Base-by-base conservation (phyloP, 2,888 invertebrate genomes). In the Andrena praecox region DNA sequence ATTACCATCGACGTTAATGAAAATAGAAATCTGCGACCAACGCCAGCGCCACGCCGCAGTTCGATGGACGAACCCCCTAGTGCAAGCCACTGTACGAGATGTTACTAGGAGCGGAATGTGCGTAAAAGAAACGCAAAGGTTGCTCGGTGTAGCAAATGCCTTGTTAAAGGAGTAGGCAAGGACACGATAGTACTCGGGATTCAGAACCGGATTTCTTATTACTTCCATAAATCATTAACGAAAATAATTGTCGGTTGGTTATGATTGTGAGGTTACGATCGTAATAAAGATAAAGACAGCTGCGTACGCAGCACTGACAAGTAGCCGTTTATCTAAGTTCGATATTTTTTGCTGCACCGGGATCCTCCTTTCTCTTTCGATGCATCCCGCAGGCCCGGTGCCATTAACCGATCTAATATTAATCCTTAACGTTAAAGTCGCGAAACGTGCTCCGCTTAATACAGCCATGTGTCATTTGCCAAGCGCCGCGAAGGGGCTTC, bases 181-280 rank as follows among this genome's bases (percentile, higher is more conserved):
- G 52, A 33, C 60, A 29, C 54, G 52, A 35, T 70, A 83, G 72
- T 76, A 20, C 59, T n/a, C 29, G 66, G 62, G 29, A 85, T 87
- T 83, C 71, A 54, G 48, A 71, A 75, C 64, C 50, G 68, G 80
- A 85, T 87, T 87, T 83, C 80, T 85, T 71, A 75, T 78, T 76
- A 78, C 87, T 75, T 74, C 66, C 64, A 80, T 83, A 80, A 74
- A 77, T 87, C 87, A 85, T 87, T 87, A 87, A 62, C 67, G 77
- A 78, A 85, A 85, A 87, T 85, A 80, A 82, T 84, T 79, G 76
- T 35, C 68, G 82, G 60, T 76, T 79, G 62, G 68, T 82, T 85
- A 87, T 59, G 71, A 71, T 69, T 33, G 74, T 67, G 77, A 75
- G 71, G 71, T 63, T 33, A 42, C 79, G 83, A 69, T 72, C 27